phyloP scores from a whole-genome alignment of 2,113 vertebrate species.

The Heterotis niloticus region DNA sequence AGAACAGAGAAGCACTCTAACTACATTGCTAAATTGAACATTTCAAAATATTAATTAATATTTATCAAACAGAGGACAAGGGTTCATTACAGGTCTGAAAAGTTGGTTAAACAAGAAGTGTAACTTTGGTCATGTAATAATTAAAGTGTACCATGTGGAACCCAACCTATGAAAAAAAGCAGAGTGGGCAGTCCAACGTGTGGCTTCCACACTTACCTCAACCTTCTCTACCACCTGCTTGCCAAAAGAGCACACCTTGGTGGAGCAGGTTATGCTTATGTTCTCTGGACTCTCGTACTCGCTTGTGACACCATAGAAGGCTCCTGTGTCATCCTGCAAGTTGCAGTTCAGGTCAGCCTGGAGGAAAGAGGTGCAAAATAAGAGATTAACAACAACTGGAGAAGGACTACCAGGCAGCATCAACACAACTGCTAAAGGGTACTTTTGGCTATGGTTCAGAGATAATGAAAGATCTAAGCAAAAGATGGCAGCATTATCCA shows the following conservation, averaged over 20 bases:
- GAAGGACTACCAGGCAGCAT: background rate
- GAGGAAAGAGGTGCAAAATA: background rate
- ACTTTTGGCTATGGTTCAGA: too few species aligned
- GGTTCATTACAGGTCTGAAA: too few species aligned
- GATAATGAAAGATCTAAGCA: too few species aligned
- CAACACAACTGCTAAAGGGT: background rate
- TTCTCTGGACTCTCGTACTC: constrained; percentile 98
- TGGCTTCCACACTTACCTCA: constrained; percentile 72
- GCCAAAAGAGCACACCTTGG: constrained; percentile 98
- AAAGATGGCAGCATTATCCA: too few species aligned
- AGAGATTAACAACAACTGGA: background rate
- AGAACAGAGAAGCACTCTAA: too few species aligned
- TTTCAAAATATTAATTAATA: too few species aligned
- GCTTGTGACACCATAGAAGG: constrained; percentile 93
- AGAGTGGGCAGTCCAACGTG: background rate
- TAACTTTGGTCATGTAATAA: background rate
- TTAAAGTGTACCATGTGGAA: too few species aligned
- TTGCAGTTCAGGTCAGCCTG: constrained; percentile 96
- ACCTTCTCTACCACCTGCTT: constrained; percentile 99
- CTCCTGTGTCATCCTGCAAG: constrained; percentile 87
- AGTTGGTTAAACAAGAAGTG: background rate
- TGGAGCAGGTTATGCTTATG: constrained; percentile 99
- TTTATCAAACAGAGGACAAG: too few species aligned
- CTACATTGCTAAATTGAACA: too few species aligned
- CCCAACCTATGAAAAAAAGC: too few species aligned